phyloP scores from a whole-genome alignment of 2,797 vertebrate genomes.

The Orestias chungarensis region DNA sequence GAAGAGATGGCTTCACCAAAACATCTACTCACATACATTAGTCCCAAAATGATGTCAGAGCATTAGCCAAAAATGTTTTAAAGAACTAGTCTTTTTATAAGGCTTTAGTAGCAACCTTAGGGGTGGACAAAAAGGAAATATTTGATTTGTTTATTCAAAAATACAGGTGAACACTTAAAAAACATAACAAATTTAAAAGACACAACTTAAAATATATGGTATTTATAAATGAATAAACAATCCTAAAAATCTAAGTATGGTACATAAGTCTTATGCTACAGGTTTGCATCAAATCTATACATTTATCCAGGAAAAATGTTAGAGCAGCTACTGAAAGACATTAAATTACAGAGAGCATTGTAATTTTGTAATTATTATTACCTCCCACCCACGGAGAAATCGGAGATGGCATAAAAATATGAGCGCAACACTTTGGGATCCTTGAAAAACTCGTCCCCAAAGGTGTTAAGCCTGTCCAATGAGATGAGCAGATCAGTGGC shows the following conservation, averaged over 20 bases:
- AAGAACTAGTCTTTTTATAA: background rate
- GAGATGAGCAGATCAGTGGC: slow-evolving; percentile 92
- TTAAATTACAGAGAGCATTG: background rate
- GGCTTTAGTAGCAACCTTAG: background rate
- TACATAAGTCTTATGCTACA: background rate
- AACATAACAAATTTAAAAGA: background rate
- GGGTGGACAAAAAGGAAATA: background rate
- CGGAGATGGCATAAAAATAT: slow-evolving; percentile 93
- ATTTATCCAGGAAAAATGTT: background rate
- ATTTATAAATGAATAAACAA: background rate
- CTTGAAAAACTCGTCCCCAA: slow-evolving; percentile 95
- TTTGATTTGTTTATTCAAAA: background rate
- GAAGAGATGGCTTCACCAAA: background rate
- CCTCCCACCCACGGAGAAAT: slow-evolving; percentile 95
- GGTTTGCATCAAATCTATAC: background rate
- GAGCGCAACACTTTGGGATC: slow-evolving; percentile 91
- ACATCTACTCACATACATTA: background rate
- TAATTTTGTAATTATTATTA: slow-evolving; percentile 66
- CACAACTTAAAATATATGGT: background rate
- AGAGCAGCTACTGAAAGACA: background rate
- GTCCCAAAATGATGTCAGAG: no score
- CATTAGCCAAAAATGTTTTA: background rate
- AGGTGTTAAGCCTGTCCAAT: slow-evolving; percentile 92
- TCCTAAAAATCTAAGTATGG: background rate
- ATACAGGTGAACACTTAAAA: background rate